Conservation (phyloP, 2,797 vertebrate species). For the Microctenopoma lineatum region DNA sequence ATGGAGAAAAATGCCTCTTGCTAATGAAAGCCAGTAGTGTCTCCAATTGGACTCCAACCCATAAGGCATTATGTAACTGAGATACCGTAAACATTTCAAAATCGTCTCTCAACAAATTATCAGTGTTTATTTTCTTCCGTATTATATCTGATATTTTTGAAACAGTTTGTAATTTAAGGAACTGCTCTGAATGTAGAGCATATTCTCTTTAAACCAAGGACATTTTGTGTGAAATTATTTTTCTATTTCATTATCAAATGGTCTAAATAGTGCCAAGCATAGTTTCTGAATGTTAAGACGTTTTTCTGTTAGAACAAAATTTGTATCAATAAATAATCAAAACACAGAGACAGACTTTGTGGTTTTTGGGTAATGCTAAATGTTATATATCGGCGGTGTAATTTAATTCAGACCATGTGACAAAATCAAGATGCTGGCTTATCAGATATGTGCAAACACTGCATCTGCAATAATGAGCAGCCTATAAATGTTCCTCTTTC, state of each 20-base stretch:
- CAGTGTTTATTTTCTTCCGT: slow-evolving; percentile 78
- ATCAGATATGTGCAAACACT: slow-evolving; percentile 68
- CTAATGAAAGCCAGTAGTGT: slow-evolving; percentile 85
- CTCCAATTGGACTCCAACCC: slow-evolving; percentile 75
- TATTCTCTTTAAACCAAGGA: slow-evolving; percentile 48
- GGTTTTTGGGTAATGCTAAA: slow-evolving; percentile 24
- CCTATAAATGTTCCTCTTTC: slow-evolving; percentile 81
- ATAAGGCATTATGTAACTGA: slow-evolving; percentile 81
- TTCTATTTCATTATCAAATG: slow-evolving; percentile 57
- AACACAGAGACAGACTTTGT: slow-evolving; percentile 32
- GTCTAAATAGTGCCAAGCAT: background rate
- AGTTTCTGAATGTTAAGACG: slow-evolving; percentile 9
- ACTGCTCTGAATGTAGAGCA: slow-evolving; percentile 45
- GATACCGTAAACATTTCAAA: slow-evolving; percentile 81
- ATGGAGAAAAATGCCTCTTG: slow-evolving; percentile 80
- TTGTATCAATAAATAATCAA: slow-evolving; percentile 46
- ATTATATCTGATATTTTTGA: slow-evolving; percentile 75
- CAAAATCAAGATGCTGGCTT: slow-evolving; percentile 58
- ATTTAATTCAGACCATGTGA: slow-evolving; percentile 50
- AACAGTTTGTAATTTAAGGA: slow-evolving; percentile 66
- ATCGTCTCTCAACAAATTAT: slow-evolving; percentile 83
- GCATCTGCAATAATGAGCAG: slow-evolving; percentile 73
- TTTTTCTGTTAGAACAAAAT: slow-evolving; percentile 30
- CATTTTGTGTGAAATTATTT: slow-evolving; percentile 63
- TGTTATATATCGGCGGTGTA: slow-evolving; percentile 49